These are phyloP conservation scores for Guaruba guarouba DNA, from an alignment of 2,113 vertebrate genomes.

Conservation along the genomic window DNA sequence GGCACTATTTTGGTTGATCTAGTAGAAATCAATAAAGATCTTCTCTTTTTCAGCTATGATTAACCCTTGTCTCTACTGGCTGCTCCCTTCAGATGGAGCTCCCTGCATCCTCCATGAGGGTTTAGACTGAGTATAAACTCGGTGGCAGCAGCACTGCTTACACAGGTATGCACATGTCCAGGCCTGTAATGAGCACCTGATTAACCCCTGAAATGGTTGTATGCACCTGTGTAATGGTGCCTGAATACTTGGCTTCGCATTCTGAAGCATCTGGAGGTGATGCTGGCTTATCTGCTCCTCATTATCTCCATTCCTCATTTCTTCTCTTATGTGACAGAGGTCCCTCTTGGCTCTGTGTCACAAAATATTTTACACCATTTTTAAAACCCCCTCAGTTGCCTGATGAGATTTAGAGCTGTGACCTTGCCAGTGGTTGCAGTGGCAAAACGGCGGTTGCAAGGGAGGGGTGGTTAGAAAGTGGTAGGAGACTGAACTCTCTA, in stretches of 20 bases:
- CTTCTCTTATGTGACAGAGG: not conserved
- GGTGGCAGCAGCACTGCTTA: not conserved
- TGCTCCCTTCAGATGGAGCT: not conserved
- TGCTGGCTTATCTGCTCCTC: not conserved
- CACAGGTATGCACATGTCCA: not conserved
- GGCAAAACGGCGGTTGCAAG: not conserved
- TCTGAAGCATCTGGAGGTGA: not conserved
- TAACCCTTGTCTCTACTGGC: not conserved
- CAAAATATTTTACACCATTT: not conserved
- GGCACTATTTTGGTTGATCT: not conserved
- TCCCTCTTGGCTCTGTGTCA: not conserved
- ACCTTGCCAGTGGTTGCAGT: not conserved
- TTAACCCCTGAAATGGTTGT: not conserved
- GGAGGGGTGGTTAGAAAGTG: not conserved
- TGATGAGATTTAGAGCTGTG: not conserved
- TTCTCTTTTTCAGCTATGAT: not conserved
- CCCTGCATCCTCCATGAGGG: not conserved
- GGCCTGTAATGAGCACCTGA: not conserved
- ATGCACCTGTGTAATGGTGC: not conserved
- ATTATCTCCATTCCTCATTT: not conserved
- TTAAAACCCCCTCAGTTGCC: not conserved
- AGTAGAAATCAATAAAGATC: not conserved
- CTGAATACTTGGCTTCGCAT: not conserved
- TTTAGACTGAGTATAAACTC: not conserved
- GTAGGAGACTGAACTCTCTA: accelerated